A percentile compares a stretch with the other conserved stretches of the same genome.
Conservation (phyloP, 2,888 invertebrate species). For the Spatulosminthurus flaviceps region DNA sequence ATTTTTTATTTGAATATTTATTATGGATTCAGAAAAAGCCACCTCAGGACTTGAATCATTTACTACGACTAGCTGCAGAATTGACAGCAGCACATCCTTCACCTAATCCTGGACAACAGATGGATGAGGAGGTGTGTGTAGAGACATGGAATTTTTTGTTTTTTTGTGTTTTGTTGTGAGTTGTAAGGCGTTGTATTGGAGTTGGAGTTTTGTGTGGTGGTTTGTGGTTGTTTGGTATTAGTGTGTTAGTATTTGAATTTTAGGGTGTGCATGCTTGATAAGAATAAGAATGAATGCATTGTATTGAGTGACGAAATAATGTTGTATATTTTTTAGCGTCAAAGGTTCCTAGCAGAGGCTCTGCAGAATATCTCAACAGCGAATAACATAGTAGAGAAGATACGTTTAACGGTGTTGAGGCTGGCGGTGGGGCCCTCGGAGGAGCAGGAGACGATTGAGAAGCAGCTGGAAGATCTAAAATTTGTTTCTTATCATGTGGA, state of each 20-base stretch:
- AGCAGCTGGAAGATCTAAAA: conserved; percentile 31
- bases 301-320: no score
- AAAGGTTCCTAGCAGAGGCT: conserved; percentile 33
- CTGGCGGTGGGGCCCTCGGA: conserved; percentile 29
- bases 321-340: conserved; percentile 10
- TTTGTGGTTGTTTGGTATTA: no score
- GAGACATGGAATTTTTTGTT: background rate
- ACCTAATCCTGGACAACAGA: background rate
- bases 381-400: conserved; percentile 31
- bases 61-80: conserved; percentile 37
- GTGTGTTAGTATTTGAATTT: no score
- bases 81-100: conserved; percentile 21
- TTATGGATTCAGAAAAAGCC: background rate
- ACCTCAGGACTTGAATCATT: conserved; percentile 29
- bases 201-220: no score
- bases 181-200: no score
- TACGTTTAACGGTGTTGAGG: conserved; percentile 1
- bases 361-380: conserved; percentile 11
- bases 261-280: no score
- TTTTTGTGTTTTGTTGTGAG: background rate
- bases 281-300: no score
- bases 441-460: background rate
- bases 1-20: background rate
- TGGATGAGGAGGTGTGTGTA: conserved; percentile 1
- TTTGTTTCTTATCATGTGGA: conserved; percentile 46